A percentile compares a stretch with the other conserved stretches of the same genome.
Evolutionary conservation across 1,140 invertebrate genomes (phyloP).

Genomic region (Coenobita brevimanus): DNA sequence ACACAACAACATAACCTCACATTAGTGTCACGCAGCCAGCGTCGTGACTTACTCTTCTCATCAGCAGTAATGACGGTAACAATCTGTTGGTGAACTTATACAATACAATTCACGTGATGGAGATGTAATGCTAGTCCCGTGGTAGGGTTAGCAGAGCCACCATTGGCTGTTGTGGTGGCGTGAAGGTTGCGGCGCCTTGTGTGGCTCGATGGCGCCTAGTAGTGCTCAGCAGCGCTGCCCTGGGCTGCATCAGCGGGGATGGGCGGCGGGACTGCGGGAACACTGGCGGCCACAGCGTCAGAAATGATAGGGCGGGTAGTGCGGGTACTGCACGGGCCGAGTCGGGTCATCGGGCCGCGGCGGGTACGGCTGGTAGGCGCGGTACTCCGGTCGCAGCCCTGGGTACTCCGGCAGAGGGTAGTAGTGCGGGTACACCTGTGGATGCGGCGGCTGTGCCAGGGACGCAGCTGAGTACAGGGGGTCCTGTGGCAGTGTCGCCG

Average conservation of each 20-base stretch:
- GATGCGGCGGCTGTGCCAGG: slow-evolving; percentile 59
- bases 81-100: neutral
- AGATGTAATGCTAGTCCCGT: neutral
- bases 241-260: slow-evolving; percentile 24
- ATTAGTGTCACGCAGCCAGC: neutral
- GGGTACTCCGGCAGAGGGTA: slow-evolving; percentile 69
- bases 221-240: slow-evolving; percentile 46
- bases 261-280: slow-evolving; percentile 67
- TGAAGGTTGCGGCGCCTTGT: neutral
- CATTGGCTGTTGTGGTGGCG: too few species aligned
- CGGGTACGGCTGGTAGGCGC: slow-evolving; percentile 61
- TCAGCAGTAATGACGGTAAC: neutral
- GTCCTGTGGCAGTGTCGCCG: slow-evolving; percentile 61
- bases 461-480: slow-evolving; percentile 62
- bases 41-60: neutral
- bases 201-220: neutral
- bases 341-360: slow-evolving; percentile 57
- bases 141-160: too few species aligned
- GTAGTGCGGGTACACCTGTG: slow-evolving; percentile 69
- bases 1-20: slow-evolving; percentile 30
- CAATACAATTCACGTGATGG: slow-evolving; percentile 17
- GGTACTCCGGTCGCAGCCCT: slow-evolving; percentile 68
- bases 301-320: slow-evolving; percentile 70
- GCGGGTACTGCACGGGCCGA: slow-evolving; percentile 67
- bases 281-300: slow-evolving; percentile 70